Conservation (phyloP, 2,888 invertebrate species). For the Synergus umbraculus region DNA sequence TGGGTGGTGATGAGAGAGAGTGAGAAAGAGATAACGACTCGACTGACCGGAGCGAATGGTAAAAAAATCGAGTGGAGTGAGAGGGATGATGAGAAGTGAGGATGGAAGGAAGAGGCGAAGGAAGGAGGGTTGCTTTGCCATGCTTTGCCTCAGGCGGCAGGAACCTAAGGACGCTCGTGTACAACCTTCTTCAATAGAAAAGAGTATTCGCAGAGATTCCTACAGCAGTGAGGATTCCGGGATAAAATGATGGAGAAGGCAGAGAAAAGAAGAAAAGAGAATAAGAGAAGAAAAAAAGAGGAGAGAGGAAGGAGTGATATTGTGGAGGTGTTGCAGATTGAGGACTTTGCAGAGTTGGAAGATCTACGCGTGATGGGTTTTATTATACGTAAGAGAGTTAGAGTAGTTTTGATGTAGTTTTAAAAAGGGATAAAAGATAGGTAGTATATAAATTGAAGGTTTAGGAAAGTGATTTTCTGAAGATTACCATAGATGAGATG, state of each 20-base stretch:
- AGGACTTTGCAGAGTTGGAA: neutral
- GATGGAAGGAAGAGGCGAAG: neutral
- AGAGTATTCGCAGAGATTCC: constrained; percentile 30
- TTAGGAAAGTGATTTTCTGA: neutral
- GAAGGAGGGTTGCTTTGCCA: neutral
- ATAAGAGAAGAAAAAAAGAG: neutral
- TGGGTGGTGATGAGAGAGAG: constrained; percentile 1
- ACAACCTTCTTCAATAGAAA: constrained; percentile 34
- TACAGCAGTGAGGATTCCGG: constrained; percentile 11
- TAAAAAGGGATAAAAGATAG: neutral
- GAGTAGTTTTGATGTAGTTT: neutral
- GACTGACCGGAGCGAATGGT: constrained; percentile 16
- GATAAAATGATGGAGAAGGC: constrained; percentile 2
- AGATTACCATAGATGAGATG: neutral
- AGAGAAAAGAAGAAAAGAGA: neutral
- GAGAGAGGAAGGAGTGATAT: neutral
- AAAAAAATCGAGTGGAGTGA: neutral
- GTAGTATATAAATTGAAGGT: neutral
- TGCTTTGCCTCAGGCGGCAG: constrained; percentile 5
- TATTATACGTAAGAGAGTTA: neutral
- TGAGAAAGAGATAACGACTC: constrained; percentile 13
- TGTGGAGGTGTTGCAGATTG: constrained; percentile 19
- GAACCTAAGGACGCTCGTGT: constrained; percentile 9
- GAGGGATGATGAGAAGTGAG: neutral
- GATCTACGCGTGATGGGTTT: neutral